Evolutionary conservation across 2,888 invertebrate genomes (phyloP).

Genomic region (Biston stratarius): DNA sequence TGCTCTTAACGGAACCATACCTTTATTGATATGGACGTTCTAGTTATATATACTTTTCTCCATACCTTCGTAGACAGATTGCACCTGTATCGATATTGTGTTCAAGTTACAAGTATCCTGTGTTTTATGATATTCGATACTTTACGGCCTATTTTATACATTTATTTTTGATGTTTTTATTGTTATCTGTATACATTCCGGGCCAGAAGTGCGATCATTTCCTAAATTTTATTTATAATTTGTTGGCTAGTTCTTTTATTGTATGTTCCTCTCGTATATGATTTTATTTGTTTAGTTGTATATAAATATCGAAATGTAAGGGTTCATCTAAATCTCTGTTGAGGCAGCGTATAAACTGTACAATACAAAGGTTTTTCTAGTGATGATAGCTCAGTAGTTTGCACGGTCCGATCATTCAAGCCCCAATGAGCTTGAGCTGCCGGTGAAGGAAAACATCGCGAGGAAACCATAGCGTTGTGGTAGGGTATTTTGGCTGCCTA

Average conservation of each 20-base stretch:
- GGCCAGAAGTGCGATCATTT: constrained; percentile 4
- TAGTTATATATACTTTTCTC: too few relatives aligned
- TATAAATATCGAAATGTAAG: constrained; percentile 31
- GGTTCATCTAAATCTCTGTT: constrained; percentile 29
- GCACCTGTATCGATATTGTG: not conserved
- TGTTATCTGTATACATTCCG: constrained; percentile 39
- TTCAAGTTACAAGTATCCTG: not conserved
- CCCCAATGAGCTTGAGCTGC: too few relatives aligned
- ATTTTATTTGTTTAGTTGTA: not conserved
- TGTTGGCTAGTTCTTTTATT: constrained; percentile 10
- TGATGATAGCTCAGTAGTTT: too few relatives aligned
- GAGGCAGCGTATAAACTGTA: not conserved
- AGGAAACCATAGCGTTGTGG: too few relatives aligned
- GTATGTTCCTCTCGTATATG: constrained; percentile 5
- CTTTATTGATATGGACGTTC: too few relatives aligned
- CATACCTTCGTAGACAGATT: not conserved
- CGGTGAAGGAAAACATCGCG: too few relatives aligned
- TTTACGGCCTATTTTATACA: constrained; percentile 18
- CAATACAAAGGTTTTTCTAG: not conserved
- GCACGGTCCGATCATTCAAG: too few relatives aligned
- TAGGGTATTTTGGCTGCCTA: too few relatives aligned
- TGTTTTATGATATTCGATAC: constrained; percentile 14
- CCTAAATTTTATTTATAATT: constrained; percentile 10
- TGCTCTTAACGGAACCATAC: too few relatives aligned
- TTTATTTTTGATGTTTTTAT: constrained; percentile 20